phyloP scores from a whole-genome alignment of 1,140 invertebrate species.

The Macrotrachela quadricornifera region DNA sequence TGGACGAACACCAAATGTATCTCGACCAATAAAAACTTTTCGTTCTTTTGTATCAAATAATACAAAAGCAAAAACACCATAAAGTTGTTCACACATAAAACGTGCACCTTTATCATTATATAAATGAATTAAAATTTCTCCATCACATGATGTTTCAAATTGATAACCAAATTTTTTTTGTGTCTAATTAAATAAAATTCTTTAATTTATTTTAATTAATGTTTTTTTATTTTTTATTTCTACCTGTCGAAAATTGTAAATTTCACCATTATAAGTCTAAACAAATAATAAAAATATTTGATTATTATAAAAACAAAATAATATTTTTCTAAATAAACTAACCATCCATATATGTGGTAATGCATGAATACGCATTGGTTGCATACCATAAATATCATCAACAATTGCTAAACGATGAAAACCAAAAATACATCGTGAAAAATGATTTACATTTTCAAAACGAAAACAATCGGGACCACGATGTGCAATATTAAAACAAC shows the following conservation, averaged over 20 bases:
- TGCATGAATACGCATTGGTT: slow-evolving; percentile 37
- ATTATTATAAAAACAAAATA: no score
- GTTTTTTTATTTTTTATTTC: slow-evolving; percentile 18
- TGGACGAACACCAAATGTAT: slow-evolving; percentile 67
- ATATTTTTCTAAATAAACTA: no score
- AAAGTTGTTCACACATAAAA: slow-evolving; percentile 23
- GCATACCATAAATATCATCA: slow-evolving; percentile 47
- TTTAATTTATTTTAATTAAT: slow-evolving; percentile 9
- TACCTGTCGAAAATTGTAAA: slow-evolving; percentile 49
- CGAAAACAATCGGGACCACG: slow-evolving; percentile 48
- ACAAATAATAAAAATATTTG: no score
- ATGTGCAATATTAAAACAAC: slow-evolving; percentile 42
- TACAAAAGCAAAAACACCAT: slow-evolving; percentile 66
- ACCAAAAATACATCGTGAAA: slow-evolving; percentile 37
- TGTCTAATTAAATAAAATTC: no score
- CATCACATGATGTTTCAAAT: slow-evolving; percentile 23
- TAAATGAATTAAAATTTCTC: slow-evolving; percentile 30
- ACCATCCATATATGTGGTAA: slow-evolving; percentile 33
- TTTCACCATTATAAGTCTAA: slow-evolving; percentile 51
- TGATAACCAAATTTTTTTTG: no score
- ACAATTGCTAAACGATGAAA: slow-evolving; percentile 59
- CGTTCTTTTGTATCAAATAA: slow-evolving; percentile 49
- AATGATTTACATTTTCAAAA: slow-evolving; percentile 27
- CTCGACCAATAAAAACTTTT: slow-evolving; percentile 49
- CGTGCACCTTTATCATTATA: slow-evolving; percentile 27